Evolutionary conservation across 2,113 vertebrate genomes (phyloP).

Genomic region (Cebidichthys violaceus): DNA sequence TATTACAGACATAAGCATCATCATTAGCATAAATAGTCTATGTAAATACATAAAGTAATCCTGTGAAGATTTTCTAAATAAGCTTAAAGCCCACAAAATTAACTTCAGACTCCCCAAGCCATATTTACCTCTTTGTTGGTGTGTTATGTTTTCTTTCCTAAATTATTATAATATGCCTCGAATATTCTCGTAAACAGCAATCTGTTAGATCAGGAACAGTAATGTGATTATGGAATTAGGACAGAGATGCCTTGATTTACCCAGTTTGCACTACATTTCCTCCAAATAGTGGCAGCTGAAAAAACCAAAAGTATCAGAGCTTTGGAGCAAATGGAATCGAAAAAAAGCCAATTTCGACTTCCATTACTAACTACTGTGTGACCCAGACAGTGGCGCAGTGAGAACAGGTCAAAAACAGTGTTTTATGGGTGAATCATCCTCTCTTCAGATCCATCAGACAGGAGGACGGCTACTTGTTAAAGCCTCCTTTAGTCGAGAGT

Average conservation of each 20-base stretch:
- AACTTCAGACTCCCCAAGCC: not conserved
- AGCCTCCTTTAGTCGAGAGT: constrained; percentile 51
- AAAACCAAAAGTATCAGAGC: constrained; percentile 8
- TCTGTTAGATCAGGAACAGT: constrained; percentile 30
- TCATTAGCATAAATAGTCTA: constrained; percentile 4
- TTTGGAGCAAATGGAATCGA: constrained; percentile 5
- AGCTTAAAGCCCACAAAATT: not conserved
- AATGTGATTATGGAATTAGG: constrained; percentile 40
- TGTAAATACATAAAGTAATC: not conserved
- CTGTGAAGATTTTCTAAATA: not conserved
- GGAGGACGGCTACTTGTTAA: constrained; percentile 39
- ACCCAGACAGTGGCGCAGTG: constrained; percentile 56
- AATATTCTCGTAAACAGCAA: constrained; percentile 10
- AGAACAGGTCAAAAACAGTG: constrained; percentile 67
- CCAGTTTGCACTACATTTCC: not conserved
- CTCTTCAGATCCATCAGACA: constrained; percentile 62
- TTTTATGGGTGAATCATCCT: constrained; percentile 61
- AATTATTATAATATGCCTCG: not conserved
- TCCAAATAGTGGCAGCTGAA: not conserved
- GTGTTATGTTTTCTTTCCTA: not conserved
- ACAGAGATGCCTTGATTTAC: constrained; percentile 18
- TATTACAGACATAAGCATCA: not conserved
- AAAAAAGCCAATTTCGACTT: constrained; percentile 38
- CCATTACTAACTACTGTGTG: constrained; percentile 37
- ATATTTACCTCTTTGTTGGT: not conserved